phyloP scores from a whole-genome alignment of 1,140 invertebrate genomes.

The Limonius californicus region DNA sequence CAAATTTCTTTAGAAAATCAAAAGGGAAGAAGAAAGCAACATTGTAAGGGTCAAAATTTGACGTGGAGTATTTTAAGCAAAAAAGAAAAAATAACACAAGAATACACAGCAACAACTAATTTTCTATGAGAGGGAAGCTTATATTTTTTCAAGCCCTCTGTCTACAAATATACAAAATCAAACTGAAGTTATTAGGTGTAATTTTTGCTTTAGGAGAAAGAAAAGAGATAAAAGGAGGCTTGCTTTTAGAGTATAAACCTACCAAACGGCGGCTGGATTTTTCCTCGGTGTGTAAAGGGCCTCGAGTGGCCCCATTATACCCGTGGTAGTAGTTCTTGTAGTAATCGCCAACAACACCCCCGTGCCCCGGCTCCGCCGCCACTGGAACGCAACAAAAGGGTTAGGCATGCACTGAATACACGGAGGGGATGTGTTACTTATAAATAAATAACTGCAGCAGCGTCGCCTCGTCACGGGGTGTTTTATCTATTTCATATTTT shows the following conservation, averaged over 20 bases:
- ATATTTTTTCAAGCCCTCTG: not conserved
- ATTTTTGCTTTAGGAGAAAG: conserved; percentile 16
- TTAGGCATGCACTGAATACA: conserved; percentile 41
- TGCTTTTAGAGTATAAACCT: conserved; percentile 47
- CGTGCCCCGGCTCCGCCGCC: conserved; percentile 66
- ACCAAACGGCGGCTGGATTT: conserved; percentile 65
- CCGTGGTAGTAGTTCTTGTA: conserved; percentile 72
- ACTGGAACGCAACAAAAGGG: conserved; percentile 67
- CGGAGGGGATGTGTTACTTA: not conserved
- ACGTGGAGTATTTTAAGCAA: not conserved
- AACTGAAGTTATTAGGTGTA: not conserved
- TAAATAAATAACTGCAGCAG: conserved; percentile 34
- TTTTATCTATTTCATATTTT: not conserved
- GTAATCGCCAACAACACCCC: conserved; percentile 68
- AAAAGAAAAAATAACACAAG: not conserved
- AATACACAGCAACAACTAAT: not conserved
- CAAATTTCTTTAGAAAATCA: not conserved
- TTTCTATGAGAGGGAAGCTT: not conserved
- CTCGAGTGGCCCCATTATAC: conserved; percentile 53
- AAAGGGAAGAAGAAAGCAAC: not conserved
- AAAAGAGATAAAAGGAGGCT: conserved; percentile 11
- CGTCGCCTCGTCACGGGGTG: conserved; percentile 35
- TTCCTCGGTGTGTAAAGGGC: conserved; percentile 57
- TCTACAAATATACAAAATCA: not conserved
- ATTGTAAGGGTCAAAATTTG: not conserved